Conservation (phyloP, 2,113 vertebrate genomes). For the Grallaria varia region DNA sequence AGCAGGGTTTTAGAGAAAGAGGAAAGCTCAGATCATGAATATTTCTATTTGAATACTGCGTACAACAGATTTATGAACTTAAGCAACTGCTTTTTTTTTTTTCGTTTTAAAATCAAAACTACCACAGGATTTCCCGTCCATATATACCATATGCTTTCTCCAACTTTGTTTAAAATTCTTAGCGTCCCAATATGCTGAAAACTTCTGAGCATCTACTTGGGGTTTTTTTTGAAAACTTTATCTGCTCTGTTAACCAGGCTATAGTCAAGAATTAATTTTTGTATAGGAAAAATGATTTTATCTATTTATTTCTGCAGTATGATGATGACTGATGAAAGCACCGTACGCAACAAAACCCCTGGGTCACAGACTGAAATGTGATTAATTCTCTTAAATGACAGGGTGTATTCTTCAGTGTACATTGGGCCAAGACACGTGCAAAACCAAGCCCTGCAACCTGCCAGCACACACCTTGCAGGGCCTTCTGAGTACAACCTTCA, state of each 20-base stretch:
- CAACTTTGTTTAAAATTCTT: background rate
- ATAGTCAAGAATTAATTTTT: background rate
- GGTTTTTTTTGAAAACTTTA: background rate
- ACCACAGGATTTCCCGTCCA: slow-evolving; percentile 45
- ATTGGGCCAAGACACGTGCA: background rate
- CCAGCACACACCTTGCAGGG: background rate
- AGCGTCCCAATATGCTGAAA: background rate
- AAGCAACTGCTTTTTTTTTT: background rate
- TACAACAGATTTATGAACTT: slow-evolving; percentile 52
- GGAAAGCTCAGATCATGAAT: slow-evolving; percentile 22
- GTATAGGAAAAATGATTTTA: background rate
- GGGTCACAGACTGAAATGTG: slow-evolving; percentile 9
- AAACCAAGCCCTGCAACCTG: background rate
- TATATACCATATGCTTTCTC: slow-evolving; percentile 31
- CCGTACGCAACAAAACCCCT: background rate
- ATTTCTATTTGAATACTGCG: background rate
- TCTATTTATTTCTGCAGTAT: background rate
- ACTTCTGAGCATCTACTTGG: background rate
- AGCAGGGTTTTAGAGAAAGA: background rate
- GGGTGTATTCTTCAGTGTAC: background rate
- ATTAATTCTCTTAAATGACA: slow-evolving; percentile 42
- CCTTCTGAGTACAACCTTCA: background rate
- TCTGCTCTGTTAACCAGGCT: background rate
- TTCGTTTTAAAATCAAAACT: slow-evolving; percentile 43
- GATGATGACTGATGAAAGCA: background rate